Base-by-base conservation (phyloP, 1,140 invertebrate genomes). In the Apis laboriosa region DNA sequence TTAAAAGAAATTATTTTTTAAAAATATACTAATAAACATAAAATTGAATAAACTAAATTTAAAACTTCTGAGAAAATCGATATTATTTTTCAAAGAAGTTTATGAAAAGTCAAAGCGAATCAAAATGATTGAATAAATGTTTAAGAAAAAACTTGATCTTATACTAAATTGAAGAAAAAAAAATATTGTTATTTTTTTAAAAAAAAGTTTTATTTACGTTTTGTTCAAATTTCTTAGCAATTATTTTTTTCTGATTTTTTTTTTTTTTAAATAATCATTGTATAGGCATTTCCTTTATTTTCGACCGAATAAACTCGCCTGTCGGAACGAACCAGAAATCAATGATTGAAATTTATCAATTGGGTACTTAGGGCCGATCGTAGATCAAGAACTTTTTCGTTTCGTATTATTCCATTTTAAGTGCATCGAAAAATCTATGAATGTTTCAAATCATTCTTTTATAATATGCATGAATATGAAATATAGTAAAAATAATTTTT, bases 251-350 rank as follows among this genome's bases (percentile, higher is more conserved):
- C 34, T 64, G 13, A n/a, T 78, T 75, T 70, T 75, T 70, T 13
- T 24, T 24, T 34, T 28, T 73, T 84, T 56, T 28, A 24, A 61
- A 34, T 55, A 61, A 67, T 64, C 53, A 55, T 72, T 63, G 19
- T 66, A 66, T 12, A 66, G 4, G 5, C 64, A 66, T 21, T 66
- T 66, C 21, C 21, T 81, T 75, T 76, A 5, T 58, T 67, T 76
- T 53, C 55, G 19, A 63, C 19, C 2, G 3, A 55, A 53, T 55
- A 34, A 28, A 21, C 19, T 76, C 28, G 19, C 55, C 74, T 82
- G 11, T 77, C 80, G 73, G 73, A 82, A 82, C 80, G 80, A 77
- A 77, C 73, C 74, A 34, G 64, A 82, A 68, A 82, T 68, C 80
- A 74, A 51, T 49, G 56, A 77, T 77, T 49, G 53, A 80, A 34